phyloP scores from a whole-genome alignment of 2,113 vertebrate species.

The Euleptes europaea region DNA sequence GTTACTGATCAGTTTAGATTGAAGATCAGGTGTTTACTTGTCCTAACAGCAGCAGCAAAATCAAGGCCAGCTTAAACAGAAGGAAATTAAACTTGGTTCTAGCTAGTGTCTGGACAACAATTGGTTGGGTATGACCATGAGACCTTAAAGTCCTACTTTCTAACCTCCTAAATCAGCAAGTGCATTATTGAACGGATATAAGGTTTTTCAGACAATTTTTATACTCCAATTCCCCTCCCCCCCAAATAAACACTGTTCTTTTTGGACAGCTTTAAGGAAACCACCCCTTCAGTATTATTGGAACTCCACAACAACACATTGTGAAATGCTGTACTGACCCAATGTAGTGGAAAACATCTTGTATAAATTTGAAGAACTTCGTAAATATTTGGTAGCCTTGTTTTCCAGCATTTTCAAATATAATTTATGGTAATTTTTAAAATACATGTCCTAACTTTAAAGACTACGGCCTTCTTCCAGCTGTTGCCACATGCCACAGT shows the following conservation, averaged over 20 bases:
- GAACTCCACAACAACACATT: not conserved
- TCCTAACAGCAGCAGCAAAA: too few species aligned
- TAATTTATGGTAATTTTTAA: slow-evolving; percentile 2
- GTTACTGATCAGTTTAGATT: too few species aligned
- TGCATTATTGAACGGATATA: too few species aligned
- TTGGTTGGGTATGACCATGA: not conserved
- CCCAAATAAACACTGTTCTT: not conserved
- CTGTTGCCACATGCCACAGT: not conserved
- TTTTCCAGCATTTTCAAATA: not conserved
- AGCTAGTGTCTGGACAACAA: too few species aligned
- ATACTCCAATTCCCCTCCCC: not conserved
- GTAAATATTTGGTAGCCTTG: slow-evolving; percentile 21
- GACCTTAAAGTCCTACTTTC: not conserved
- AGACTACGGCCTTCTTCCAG: not conserved
- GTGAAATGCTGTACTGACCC: not conserved
- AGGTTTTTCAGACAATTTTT: not conserved
- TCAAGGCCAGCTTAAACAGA: too few species aligned
- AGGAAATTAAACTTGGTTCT: too few species aligned
- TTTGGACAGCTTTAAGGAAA: slow-evolving; percentile 27
- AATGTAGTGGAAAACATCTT: not conserved
- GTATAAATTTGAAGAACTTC: slow-evolving; percentile 49
- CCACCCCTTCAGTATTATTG: slow-evolving; percentile 30
- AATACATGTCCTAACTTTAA: not conserved
- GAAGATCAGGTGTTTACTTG: too few species aligned
- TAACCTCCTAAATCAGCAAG: not conserved